Percentiles rank a stretch among this genome's conserved stretches.
phyloP scores from a whole-genome alignment of 2,888 invertebrate genomes.

The Noctua janthe region DNA sequence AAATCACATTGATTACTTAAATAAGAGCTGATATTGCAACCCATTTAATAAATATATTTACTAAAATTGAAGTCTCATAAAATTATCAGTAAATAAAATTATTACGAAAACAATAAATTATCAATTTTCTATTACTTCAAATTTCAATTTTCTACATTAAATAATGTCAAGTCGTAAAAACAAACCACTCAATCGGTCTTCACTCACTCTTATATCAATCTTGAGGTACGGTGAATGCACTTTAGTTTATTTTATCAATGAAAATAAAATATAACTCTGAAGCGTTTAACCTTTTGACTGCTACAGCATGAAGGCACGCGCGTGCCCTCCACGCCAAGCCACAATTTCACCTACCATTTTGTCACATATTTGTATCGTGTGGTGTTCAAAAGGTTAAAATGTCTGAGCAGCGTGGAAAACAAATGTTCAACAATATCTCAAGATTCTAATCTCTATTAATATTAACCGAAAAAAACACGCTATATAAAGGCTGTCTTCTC shows the following conservation, averaged over 20 bases:
- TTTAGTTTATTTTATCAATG: not conserved
- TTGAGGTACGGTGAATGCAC: not conserved
- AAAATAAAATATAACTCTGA: not conserved
- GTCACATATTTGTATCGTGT: too few species aligned
- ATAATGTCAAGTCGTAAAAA: not conserved
- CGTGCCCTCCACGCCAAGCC: too few species aligned
- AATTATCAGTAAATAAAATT: not conserved
- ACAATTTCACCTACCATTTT: too few species aligned
- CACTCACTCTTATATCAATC: too few species aligned
- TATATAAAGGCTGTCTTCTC: not conserved
- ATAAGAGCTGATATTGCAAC: not conserved
- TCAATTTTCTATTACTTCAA: not conserved
- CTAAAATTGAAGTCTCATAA: not conserved
- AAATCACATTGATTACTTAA: not conserved
- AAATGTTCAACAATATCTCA: not conserved
- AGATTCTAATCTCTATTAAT: constrained; percentile 21
- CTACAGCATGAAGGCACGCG: too few species aligned
- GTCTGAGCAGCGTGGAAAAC: not conserved
- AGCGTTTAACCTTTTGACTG: not conserved
- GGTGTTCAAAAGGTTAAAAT: not conserved
- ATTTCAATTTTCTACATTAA: not conserved
- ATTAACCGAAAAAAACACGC: constrained; percentile 16
- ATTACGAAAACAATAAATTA: not conserved
- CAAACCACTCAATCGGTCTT: not conserved
- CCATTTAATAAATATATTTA: not conserved